phyloP scores from a whole-genome alignment of 2,797 vertebrate genomes.

The Cephalopachus bancanus region DNA sequence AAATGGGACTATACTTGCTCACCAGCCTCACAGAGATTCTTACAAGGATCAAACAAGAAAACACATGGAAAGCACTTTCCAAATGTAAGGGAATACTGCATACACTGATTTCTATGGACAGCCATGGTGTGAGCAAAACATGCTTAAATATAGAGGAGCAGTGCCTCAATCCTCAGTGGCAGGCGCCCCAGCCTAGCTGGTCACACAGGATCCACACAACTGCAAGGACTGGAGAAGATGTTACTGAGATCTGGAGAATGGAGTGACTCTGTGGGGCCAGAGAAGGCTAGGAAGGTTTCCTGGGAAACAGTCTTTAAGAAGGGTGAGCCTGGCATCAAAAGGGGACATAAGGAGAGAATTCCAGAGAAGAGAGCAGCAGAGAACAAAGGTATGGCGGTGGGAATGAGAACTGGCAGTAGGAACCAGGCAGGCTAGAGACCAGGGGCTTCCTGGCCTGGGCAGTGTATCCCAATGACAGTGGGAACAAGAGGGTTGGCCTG shows the following conservation, averaged over 20 bases:
- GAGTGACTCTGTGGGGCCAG: neutral
- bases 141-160: too few species aligned
- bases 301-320: neutral
- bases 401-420: neutral
- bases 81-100: neutral
- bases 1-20: neutral
- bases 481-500: too few species aligned
- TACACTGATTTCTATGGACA: neutral
- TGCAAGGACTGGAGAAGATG: neutral
- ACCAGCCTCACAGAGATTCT: neutral
- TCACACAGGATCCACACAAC: neutral
- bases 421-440: neutral
- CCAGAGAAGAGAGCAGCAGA: neutral
- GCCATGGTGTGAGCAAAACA: accelerated
- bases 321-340: neutral
- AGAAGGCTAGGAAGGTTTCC: neutral
- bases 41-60: neutral
- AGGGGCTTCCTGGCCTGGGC: neutral
- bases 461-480: neutral
- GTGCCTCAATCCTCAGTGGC: accelerated
- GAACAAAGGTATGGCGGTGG: neutral
- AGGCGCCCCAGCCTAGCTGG: neutral
- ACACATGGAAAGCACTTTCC: neutral
- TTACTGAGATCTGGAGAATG: too few species aligned
- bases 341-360: neutral